Percentiles rank a stretch among this genome's conserved stretches.
Conservation (phyloP, 2,888 invertebrate species). For the Lasioglossum marginatum region DNA sequence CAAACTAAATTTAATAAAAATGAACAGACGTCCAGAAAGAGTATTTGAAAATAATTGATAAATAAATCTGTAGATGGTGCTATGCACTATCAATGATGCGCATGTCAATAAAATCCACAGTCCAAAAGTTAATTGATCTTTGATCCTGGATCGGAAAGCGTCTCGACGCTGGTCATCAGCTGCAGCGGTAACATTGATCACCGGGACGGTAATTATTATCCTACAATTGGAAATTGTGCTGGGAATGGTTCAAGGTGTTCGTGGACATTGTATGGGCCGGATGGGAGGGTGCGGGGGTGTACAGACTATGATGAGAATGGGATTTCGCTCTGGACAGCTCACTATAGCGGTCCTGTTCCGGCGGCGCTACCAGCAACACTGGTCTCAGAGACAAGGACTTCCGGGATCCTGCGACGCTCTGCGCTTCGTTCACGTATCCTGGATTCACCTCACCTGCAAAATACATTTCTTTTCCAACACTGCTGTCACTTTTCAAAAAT, state of each 20-base stretch:
- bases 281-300: slow-evolving; percentile 81
- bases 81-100: too few relatives aligned
- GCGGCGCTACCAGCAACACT: slow-evolving; percentile 92
- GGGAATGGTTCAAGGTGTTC: slow-evolving; percentile 82
- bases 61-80: not conserved
- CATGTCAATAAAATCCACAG: not conserved
- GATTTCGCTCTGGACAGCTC: slow-evolving; percentile 83
- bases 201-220: not conserved
- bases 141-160: not conserved
- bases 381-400: slow-evolving; percentile 95
- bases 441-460: slow-evolving; percentile 93
- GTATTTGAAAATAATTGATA: not conserved
- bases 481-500: not conserved
- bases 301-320: slow-evolving; percentile 83
- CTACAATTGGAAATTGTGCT: slow-evolving; percentile 82
- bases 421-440: slow-evolving; percentile 94
- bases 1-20: too few relatives aligned
- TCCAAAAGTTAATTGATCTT: not conserved
- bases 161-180: not conserved
- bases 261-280: slow-evolving; percentile 82
- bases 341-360: slow-evolving; percentile 84
- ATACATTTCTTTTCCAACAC: not conserved
- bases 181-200: not conserved
- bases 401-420: slow-evolving; percentile 93
- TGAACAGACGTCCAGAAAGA: not conserved